A percentile compares a stretch with the other conserved stretches of the same genome.
Conservation (phyloP, 53 echinoderm and acorn worm species). For the Arbacia lixula region DNA sequence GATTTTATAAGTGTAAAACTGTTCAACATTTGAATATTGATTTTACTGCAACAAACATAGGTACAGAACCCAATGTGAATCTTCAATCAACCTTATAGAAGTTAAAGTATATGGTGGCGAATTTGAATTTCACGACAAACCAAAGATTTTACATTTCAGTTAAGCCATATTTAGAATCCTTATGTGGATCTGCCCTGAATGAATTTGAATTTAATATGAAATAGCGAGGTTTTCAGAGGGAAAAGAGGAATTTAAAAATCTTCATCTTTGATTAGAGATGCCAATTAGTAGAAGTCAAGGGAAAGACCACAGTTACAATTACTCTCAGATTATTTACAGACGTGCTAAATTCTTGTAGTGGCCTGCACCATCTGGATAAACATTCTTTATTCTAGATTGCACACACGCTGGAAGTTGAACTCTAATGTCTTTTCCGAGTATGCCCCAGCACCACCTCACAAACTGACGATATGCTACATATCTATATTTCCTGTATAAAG, state of each 20-base stretch:
- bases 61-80: no score
- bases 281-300: no score
- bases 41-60: no score
- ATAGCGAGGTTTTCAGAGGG: no score
- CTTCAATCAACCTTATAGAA: no score
- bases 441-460: slow-evolving; percentile 28
- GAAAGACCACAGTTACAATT: background rate
- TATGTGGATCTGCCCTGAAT: background rate
- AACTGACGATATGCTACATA: slow-evolving; percentile 38
- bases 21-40: no score
- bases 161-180: background rate
- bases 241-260: no score
- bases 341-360: slow-evolving; percentile 8
- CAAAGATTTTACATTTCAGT: background rate
- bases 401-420: slow-evolving; percentile 36
- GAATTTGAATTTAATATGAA: background rate
- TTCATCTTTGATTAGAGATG: no score
- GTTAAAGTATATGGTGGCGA: background rate
- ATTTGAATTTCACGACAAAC: background rate
- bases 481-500: slow-evolving; percentile 42
- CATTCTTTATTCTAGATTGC: background rate
- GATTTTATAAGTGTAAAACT: no score
- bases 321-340: slow-evolving; percentile 35
- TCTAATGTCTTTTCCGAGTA: slow-evolving; percentile 31
- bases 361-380: slow-evolving; percentile 13